phyloP scores from a whole-genome alignment of 2,113 vertebrate genomes.

The Progne subis region DNA sequence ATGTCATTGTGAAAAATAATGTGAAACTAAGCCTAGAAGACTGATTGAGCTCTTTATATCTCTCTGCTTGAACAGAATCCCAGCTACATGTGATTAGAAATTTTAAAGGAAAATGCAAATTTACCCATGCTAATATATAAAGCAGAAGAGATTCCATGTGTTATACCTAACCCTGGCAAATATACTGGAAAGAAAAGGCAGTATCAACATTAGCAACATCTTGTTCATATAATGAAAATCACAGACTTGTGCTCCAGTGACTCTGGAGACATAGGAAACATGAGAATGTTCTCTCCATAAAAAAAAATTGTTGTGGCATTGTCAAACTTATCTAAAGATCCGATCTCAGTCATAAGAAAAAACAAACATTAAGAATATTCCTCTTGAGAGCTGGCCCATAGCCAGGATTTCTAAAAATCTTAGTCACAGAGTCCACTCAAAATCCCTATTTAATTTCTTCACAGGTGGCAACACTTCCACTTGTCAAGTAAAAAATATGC shows the following conservation, averaged over 20 bases:
- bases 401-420: not conserved
- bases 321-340: slow-evolving; percentile 49
- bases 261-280: slow-evolving; percentile 37
- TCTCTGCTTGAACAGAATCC: not conserved
- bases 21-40: not conserved
- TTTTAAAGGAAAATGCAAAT: not conserved
- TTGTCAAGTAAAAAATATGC: not conserved
- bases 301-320: slow-evolving; percentile 49
- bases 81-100: not conserved
- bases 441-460: slow-evolving; percentile 12
- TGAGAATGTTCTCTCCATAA: not conserved
- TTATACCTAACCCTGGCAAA: not conserved
- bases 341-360: slow-evolving; percentile 3
- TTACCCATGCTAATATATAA: not conserved
- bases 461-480: slow-evolving; percentile 9
- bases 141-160: not conserved
- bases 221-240: slow-evolving; percentile 39
- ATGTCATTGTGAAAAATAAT: not conserved
- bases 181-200: not conserved
- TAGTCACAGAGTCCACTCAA: not conserved
- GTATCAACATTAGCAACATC: not conserved
- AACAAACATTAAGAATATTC: slow-evolving; percentile 40
- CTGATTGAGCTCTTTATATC: not conserved
- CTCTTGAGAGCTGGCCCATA: slow-evolving; percentile 33
- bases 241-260: not conserved